A percentile compares a stretch with the other conserved stretches of the same genome.
These are phyloP conservation scores for Meloidogyne exigua DNA, from an alignment of 1,140 invertebrate genomes.

Conservation along the genomic window DNA sequence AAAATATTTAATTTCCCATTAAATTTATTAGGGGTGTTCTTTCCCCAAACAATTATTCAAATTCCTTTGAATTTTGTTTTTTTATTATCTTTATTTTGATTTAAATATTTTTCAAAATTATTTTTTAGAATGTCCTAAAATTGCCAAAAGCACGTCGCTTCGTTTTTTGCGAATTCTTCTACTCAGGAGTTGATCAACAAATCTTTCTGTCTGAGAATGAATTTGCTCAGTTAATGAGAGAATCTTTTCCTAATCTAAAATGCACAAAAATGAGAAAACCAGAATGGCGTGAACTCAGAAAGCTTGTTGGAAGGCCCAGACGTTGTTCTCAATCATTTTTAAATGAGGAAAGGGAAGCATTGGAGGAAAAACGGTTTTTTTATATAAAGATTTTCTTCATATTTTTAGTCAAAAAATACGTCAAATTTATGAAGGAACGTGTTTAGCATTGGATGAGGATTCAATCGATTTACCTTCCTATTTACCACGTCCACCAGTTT, in stretches of 20 bases:
- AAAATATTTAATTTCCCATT: no score
- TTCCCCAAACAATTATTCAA: no score
- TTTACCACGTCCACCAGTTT: slow-evolving; percentile 89
- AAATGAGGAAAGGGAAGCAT: slow-evolving; percentile 83
- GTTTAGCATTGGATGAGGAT: slow-evolving; percentile 71
- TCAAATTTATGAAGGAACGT: slow-evolving; percentile 79
- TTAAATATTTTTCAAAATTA: neutral
- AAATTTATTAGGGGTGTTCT: no score
- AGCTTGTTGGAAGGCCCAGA: slow-evolving; percentile 94
- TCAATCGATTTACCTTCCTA: slow-evolving; percentile 89
- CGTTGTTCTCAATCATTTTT: slow-evolving; percentile 84
- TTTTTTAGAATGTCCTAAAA: slow-evolving; percentile 82
- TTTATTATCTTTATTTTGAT: no score
- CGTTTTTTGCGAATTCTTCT: slow-evolving; percentile 87
- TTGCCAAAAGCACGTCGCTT: slow-evolving; percentile 90
- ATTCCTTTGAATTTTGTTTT: no score
- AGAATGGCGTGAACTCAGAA: slow-evolving; percentile 90
- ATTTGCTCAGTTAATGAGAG: slow-evolving; percentile 87
- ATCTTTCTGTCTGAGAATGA: slow-evolving; percentile 94
- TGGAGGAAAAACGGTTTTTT: slow-evolving; percentile 77
- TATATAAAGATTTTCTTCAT: no score
- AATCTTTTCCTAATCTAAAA: slow-evolving; percentile 88
- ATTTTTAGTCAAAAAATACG: slow-evolving; percentile 78
- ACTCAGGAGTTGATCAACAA: slow-evolving; percentile 79
- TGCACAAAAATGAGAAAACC: slow-evolving; percentile 79